These are phyloP conservation scores for Meghimatium bilineatum DNA, from an alignment of 2,888 invertebrate genomes.

Conservation along the genomic window DNA sequence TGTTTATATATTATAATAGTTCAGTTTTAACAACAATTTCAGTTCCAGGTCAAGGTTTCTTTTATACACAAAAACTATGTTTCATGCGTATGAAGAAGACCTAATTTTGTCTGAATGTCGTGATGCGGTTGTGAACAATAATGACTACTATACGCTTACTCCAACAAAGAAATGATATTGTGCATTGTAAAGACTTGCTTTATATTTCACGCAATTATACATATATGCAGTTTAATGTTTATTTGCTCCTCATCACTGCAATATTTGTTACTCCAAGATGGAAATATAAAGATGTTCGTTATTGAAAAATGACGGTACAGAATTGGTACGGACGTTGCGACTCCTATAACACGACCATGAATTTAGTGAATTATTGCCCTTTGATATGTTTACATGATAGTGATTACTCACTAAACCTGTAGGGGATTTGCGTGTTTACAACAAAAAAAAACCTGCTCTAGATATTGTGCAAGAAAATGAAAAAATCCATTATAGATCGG, in stretches of 20 bases:
- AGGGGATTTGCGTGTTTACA: too few species aligned
- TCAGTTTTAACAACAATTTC: neutral
- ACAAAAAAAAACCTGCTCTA: too few species aligned
- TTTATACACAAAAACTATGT: neutral
- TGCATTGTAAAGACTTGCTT: neutral
- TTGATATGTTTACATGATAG: neutral
- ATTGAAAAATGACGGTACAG: neutral
- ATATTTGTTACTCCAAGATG: neutral
- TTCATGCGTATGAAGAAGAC: conserved; percentile 34
- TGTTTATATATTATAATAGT: neutral
- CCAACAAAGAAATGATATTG: conserved; percentile 17
- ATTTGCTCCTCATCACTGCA: neutral
- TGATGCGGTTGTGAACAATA: conserved; percentile 13
- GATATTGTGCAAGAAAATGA: too few species aligned
- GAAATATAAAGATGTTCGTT: neutral
- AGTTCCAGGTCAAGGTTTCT: neutral
- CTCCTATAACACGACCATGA: neutral
- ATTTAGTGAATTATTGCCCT: neutral
- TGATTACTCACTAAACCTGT: too few species aligned
- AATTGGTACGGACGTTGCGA: neutral
- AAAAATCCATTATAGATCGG: too few species aligned
- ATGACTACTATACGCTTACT: neutral
- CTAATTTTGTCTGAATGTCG: conserved; percentile 20
- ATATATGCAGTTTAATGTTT: neutral
- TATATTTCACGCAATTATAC: neutral